Percentiles rank a stretch among this genome's conserved stretches.
Evolutionary conservation across 2,888 invertebrate species (phyloP).

Genomic region (Acrobasis repandana): DNA sequence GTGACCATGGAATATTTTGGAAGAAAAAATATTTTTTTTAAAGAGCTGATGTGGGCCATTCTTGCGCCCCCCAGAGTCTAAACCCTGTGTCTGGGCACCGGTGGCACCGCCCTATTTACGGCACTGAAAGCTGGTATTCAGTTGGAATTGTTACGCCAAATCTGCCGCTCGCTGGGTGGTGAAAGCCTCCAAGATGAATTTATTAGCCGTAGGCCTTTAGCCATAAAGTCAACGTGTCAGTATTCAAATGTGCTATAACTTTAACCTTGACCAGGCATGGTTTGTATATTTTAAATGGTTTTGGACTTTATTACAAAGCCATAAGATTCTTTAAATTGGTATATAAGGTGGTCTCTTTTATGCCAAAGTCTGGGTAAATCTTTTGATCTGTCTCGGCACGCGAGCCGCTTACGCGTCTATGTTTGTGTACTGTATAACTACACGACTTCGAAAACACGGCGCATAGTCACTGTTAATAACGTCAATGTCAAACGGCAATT

Average conservation of each 20-base stretch:
- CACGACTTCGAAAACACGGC: no score
- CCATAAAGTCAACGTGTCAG: conserved; percentile 33
- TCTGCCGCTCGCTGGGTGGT: not conserved
- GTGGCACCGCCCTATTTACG: no score
- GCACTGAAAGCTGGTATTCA: no score
- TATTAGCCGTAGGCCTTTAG: conserved; percentile 29
- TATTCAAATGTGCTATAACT: conserved; percentile 42
- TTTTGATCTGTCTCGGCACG: not conserved
- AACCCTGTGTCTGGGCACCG: no score
- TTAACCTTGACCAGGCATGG: conserved; percentile 14
- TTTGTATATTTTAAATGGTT: not conserved
- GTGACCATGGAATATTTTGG: no score
- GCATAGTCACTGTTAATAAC: no score
- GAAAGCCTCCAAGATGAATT: conserved; percentile 21
- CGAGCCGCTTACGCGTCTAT: conserved; percentile 9
- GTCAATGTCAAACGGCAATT: no score
- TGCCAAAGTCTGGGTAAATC: not conserved
- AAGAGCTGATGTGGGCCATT: no score
- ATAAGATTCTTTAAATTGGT: not conserved
- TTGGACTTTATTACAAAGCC: not conserved
- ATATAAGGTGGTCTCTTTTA: not conserved
- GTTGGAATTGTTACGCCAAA: not conserved
- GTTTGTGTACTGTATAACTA: not conserved
- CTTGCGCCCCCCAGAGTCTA: no score
- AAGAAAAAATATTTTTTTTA: no score